Base-by-base conservation (phyloP, 2,113 vertebrate genomes). In the Pseudorectes ferrugineus region DNA sequence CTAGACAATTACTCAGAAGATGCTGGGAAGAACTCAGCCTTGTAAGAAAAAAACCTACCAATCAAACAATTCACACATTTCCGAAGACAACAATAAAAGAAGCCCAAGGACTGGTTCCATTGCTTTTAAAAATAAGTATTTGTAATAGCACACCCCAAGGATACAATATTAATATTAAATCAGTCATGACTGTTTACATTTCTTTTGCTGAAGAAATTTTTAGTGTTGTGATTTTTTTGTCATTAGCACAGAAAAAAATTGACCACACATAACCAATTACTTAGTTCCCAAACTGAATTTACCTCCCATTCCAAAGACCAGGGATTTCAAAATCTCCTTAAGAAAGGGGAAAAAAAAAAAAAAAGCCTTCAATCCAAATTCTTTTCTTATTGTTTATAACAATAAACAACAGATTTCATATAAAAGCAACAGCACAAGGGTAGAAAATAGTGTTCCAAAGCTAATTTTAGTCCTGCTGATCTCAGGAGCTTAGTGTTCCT, bases 401-500 rank as follows among this genome's bases (percentile, higher is more conserved):
- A 93, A 78, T 68, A 88, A 90, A 67, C 29, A 93, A 67, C 61
- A 91, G 52, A 72, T 81, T 95, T 89, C 24, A 67, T 58, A 58
- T 65, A 78, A 95, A 84, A 92, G 62, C 48, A 89, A 52, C 48
- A 91, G 33, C 54, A 83, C 38, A 22, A 68, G 15, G 23, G 62
- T 31, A 89, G 43, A 3, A 75, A 83, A 90, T 59, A 82, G 78
- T 28, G 26, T 72, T 79, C 63, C 63, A 73, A 83, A 93, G 63
- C 43, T 92, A 90, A 88, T 92, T 93, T 92, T 88, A 92, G 75
- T 81, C 63, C 85, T 90, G 55, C 59, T 93, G 93, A 85, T 83
- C 75, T 92, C 82, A 83, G 78, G 51, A 96, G 72, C 59, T 89
- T 43, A 74, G 55, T 43, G 72, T 84, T 95, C 67, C 78, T 2